Evolutionary conservation across 2,888 invertebrate genomes (phyloP), one percentile per base, ranked within the genome.

Genomic region (Catocala fraxini): DNA sequence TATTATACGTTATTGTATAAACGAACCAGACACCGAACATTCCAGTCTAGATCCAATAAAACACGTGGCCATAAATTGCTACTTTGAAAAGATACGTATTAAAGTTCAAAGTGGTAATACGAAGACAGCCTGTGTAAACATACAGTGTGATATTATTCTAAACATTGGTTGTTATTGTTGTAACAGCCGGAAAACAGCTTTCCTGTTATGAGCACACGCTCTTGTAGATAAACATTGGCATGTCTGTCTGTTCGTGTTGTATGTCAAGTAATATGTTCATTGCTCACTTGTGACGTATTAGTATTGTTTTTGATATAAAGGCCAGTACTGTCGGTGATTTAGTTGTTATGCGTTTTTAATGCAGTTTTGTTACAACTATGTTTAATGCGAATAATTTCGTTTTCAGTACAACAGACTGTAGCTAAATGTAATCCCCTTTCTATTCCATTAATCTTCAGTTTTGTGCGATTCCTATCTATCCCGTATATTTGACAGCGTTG

Each of bases 181-280:
- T 76, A 66, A 65, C 76, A 72, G 72, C 73, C 76, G 82, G 80
- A 70, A 79, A 80, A 71, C 74, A 55, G 74, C 71, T 82, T 80
- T 79, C 81, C 81, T 81, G 84, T 80, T 79, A 68, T 73, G 64
- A 33, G 34, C 73, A 58, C 57, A 59, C 54, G 64, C 54, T 70
- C 64, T 55, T 65, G 54, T 69, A 78, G 65, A 77, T 77, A 77
- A 71, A 71, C 70, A 70, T 45, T 41, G 12, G 25, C 12, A 43
- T 59, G 57, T 41, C 46, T 46, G 15, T 46, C 10, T 10, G 15
- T 15, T 4, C 45, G 45, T 45, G 45, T 45, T 2, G 15, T 46
- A 12, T 45, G 45, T 11, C 5, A 4, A 25, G 35, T 39, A 6
- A 39, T 39, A 7, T 39, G 35, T 9, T 39, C 35, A 39, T 39